These are phyloP conservation scores for Anagrus nilaparvatae DNA, from an alignment of 1,140 invertebrate genomes.

Conservation along the genomic window DNA sequence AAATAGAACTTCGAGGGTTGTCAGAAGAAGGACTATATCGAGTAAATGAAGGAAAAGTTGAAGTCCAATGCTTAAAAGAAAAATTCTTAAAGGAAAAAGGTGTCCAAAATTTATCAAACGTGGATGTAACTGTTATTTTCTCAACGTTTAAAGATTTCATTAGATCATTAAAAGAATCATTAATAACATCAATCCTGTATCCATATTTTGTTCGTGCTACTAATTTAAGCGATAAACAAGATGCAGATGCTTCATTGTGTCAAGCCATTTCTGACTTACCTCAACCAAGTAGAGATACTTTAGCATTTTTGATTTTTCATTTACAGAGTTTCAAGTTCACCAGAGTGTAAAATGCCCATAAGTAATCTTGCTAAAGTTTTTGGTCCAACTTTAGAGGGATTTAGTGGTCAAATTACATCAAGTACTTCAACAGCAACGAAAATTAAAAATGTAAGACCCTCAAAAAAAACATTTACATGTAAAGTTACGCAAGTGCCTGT, in stretches of 20 bases:
- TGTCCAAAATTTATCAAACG: constrained; percentile 55
- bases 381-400: constrained; percentile 76
- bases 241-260: constrained; percentile 49
- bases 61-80: constrained; percentile 78
- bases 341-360: constrained; percentile 69
- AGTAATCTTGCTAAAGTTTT: constrained; percentile 72
- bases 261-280: constrained; percentile 65
- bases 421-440: constrained; percentile 52
- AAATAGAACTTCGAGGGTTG: constrained; percentile 81
- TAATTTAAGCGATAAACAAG: constrained; percentile 42
- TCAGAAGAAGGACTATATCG: constrained; percentile 84
- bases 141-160: constrained; percentile 83
- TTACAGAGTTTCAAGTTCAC: constrained; percentile 65
- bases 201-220: constrained; percentile 66
- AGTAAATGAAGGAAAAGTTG: constrained; percentile 72
- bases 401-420: constrained; percentile 57
- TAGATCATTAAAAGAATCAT: constrained; percentile 65
- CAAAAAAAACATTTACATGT: too few species aligned
- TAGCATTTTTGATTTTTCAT: constrained; percentile 78
- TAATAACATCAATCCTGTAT: constrained; percentile 68
- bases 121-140: constrained; percentile 73
- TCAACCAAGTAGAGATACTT: constrained; percentile 74
- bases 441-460: constrained; percentile 47
- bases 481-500: too few species aligned
- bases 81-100: constrained; percentile 66